Base-by-base conservation (phyloP, 1,140 invertebrate species). In the Mamestra configurata region DNA sequence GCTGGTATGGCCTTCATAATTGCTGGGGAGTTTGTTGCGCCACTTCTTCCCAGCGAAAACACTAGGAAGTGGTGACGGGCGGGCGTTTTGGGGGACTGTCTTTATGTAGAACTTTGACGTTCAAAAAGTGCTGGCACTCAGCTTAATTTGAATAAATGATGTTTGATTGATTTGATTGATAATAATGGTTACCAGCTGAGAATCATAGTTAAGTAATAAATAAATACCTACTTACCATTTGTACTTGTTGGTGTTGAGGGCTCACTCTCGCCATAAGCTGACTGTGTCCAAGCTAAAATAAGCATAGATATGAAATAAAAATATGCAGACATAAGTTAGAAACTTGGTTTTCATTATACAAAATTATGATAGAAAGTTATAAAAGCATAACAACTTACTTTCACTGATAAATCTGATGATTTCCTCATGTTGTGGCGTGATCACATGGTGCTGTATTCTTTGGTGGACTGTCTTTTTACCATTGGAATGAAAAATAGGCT, bases 391-490 rank as follows among this genome's bases (percentile, higher is more conserved):
- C 7, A 79, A 96, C 96, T 96, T 95, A 97, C 96, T 97, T 93
- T 97, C 97, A 92, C 96, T 96, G 82, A 97, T 96, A 92, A 96
- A 97, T 94, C 96, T 97, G 89, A 97, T 97, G 64, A 97, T 96
- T 93, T 97, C 97, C 88, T 97, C 96, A 87, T 97, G 97, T 81
- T 97, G 96, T 66, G 97, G 97, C 73, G 96, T 97, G 53, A 97
- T 97, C 77, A 96, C 95, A 94, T 97, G 96, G 84, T 97, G 96
- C 79, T 95, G 95, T 90, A 95, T 96, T 96, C 96, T 96, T 92
- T 95, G 96, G 90, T 90, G 96, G 87, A 92, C 92, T 90, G 94
- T 96, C 90, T 96, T 97, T 96, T 97, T 97, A 64, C 96, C 96
- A 95, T 97, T 97, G 86, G 96, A 96, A 90, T 97, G 96, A 90